Base-by-base conservation (phyloP, 2,797 vertebrate genomes). In the Busarellus nigricollis region DNA sequence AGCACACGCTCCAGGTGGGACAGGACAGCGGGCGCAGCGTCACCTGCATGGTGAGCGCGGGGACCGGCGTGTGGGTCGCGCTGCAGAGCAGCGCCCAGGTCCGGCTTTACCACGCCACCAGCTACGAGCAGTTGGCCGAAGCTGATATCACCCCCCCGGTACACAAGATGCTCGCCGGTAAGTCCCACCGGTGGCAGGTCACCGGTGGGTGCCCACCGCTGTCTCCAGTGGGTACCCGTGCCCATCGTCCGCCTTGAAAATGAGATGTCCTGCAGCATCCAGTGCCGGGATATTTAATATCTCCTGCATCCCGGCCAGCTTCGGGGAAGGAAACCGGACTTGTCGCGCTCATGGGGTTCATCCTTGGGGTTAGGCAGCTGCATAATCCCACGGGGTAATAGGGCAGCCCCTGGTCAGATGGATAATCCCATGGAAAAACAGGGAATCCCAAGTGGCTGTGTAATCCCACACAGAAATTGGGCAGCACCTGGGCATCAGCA, bases 151-250 rank as follows among this genome's bases (percentile, higher is more conserved):
- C 99, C 3, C 99, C 99, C 2, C 99, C 99, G 0, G 99, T 99
- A 81, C 99, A 99, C 98, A 99, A 99, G 98, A 99, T 99, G 99
- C 98, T 99, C 0, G 99, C 99, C 94, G 99, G 99, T 99, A 97
- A 95, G 90, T 44, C 28, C 22, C 57, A 5, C 21, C 1, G 1
- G 11, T 1, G 50, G 3, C 16, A 0, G 20, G 16, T 49, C 33
- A 9, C 11, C 14, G 2, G 31, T 25, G 71, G 58, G 65, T 35
- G 11, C 24, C 83, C 42, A 1, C 22, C 26, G 0, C 16, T 29
- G 3, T 9, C 77, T 10, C 47, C 55, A 0, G 28, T 2, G 44
- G 72, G 54, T 49, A 5, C 15, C 26, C 1, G 1, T 25, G 15
- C 8, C 35, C 45, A 2, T 28, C 11, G 0, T 35, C 20, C 9